Percentiles rank a stretch among this genome's conserved stretches.
Evolutionary conservation across 2,797 vertebrate genomes (phyloP).

Genomic region (Scarus forsteni): DNA sequence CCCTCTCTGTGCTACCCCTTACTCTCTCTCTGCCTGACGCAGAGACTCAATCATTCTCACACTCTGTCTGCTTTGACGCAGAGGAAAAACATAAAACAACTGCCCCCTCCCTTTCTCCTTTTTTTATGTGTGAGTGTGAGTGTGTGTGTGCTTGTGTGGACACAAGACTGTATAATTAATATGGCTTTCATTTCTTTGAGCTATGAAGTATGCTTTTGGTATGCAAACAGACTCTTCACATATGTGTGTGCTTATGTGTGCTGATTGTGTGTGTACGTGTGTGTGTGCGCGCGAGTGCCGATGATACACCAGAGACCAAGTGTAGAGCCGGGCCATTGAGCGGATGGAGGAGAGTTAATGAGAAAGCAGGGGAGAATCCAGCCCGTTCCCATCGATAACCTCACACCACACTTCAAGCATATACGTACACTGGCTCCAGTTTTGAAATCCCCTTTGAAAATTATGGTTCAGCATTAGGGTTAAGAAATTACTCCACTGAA

Average conservation of each 20-base stretch:
- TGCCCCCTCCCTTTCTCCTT: conserved; percentile 45
- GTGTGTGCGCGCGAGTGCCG: not conserved
- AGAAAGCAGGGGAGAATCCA: conserved; percentile 69
- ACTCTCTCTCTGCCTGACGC: conserved; percentile 76
- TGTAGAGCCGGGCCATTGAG: conserved; percentile 73
- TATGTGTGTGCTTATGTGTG: conserved; percentile 20
- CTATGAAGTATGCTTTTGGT: conserved; percentile 78
- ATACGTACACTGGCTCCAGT: conserved; percentile 44
- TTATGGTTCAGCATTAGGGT: conserved; percentile 43
- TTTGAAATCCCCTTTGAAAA: conserved; percentile 60
- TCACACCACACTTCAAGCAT: conserved; percentile 57
- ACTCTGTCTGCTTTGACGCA: conserved; percentile 76
- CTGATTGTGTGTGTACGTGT: conserved; percentile 1
- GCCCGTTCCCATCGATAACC: conserved; percentile 69
- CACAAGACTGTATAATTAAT: conserved; percentile 76
- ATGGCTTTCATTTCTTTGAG: conserved; percentile 74
- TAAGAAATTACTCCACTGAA: conserved; percentile 59
- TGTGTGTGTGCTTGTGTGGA: conserved; percentile 8
- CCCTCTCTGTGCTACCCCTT: conserved; percentile 65
- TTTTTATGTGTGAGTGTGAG: conserved; percentile 1
- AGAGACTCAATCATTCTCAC: conserved; percentile 80
- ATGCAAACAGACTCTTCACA: conserved; percentile 73
- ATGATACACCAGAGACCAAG: conserved; percentile 71
- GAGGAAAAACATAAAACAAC: conserved; percentile 75
- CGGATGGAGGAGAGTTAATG: conserved; percentile 74